These are phyloP conservation scores for Syngnathus scovelli DNA, from an alignment of 2,113 vertebrate species.

Conservation along the genomic window DNA sequence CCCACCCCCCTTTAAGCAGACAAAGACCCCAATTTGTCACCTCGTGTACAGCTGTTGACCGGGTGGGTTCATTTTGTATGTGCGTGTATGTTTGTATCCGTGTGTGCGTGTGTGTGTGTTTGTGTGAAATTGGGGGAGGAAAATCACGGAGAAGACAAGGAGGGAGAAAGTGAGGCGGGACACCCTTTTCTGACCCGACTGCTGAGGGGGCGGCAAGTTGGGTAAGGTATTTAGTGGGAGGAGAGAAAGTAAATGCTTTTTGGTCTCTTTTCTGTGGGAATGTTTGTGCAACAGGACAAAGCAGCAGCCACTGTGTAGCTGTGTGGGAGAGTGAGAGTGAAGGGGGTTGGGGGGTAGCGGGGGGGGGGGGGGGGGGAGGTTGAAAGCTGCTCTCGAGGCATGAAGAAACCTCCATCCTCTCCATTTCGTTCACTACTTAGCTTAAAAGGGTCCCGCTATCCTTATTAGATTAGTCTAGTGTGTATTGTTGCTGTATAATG, in stretches of 20 bases:
- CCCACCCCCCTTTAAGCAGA: slow-evolving; percentile 58
- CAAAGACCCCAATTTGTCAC: slow-evolving; percentile 73
- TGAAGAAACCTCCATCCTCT: slow-evolving; percentile 19
- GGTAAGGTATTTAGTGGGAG: slow-evolving; percentile 50
- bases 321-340: slow-evolving; percentile 52
- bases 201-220: slow-evolving; percentile 5
- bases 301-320: slow-evolving; percentile 55
- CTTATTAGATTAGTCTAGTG: neutral
- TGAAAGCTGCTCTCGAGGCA: slow-evolving; percentile 22
- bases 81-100: slow-evolving; percentile 28
- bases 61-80: slow-evolving; percentile 53
- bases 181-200: slow-evolving; percentile 43
- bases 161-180: slow-evolving; percentile 39
- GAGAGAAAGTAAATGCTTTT: slow-evolving; percentile 62
- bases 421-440: slow-evolving; percentile 12
- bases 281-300: slow-evolving; percentile 68
- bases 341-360: neutral
- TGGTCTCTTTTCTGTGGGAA: slow-evolving; percentile 64
- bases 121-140: slow-evolving; percentile 53
- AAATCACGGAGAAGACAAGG: slow-evolving; percentile 18
- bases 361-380: neutral
- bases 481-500: neutral
- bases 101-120: slow-evolving; percentile 34
- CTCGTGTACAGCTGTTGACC: slow-evolving; percentile 70
- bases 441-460: slow-evolving; percentile 7